phyloP scores from a whole-genome alignment of 1,140 invertebrate species.

The Ctenoplectra terminalis region DNA sequence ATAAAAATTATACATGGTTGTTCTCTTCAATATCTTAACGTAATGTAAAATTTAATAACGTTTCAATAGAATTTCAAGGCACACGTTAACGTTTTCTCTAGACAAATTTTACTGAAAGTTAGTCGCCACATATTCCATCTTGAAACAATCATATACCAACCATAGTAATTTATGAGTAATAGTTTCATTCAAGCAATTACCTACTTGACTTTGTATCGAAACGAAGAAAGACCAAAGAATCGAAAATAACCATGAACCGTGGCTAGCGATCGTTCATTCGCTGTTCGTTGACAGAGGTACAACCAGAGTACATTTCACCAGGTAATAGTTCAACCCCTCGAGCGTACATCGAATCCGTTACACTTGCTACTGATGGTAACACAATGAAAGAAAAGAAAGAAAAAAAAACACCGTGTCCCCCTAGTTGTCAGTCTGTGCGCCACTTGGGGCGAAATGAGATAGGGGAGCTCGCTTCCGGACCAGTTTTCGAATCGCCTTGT shows the following conservation, averaged over 20 bases:
- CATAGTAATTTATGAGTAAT: too few relatives aligned
- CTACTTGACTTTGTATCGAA: too few relatives aligned
- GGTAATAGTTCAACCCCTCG: constrained; percentile 45
- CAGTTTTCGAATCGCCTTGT: constrained; percentile 76
- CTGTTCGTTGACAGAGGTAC: neutral
- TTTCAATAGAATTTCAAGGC: too few relatives aligned
- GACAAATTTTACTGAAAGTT: too few relatives aligned
- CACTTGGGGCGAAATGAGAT: constrained; percentile 57
- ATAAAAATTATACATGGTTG: too few relatives aligned
- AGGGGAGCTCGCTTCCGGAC: constrained; percentile 71
- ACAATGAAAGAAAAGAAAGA: constrained; percentile 22
- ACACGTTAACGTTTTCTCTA: too few relatives aligned
- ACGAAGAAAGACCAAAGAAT: too few relatives aligned
- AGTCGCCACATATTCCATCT: too few relatives aligned
- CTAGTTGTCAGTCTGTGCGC: constrained; percentile 38
- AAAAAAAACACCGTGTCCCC: constrained; percentile 52
- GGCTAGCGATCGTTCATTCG: neutral
- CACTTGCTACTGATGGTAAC: constrained; percentile 73
- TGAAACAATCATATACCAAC: too few relatives aligned
- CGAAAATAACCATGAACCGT: neutral
- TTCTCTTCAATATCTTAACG: too few relatives aligned
- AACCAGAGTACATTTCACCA: neutral
- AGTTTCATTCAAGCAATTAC: too few relatives aligned
- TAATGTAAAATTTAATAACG: too few relatives aligned
- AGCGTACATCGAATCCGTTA: constrained; percentile 75